Evolutionary conservation across 2,888 invertebrate genomes (phyloP), one percentile per base, ranked within the genome.

Genomic region (Metopia argyrocephala): DNA sequence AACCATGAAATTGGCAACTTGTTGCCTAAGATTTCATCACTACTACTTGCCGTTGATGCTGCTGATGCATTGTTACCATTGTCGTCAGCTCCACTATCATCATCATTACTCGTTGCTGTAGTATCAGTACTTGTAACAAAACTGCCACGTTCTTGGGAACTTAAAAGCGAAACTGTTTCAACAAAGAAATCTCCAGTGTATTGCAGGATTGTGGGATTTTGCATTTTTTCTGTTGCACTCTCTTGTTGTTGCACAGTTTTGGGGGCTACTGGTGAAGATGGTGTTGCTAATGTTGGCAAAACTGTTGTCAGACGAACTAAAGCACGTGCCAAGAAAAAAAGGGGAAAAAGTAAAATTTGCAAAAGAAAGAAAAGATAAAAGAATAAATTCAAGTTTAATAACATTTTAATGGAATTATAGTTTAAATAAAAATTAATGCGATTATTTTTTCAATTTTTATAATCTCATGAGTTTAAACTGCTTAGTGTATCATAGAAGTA

Each of bases 1-100:
- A 86, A 84, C 85, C 85, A 86, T 84, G 86, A 85, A 82, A 86
- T 84, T 84, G 87, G 86, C 85, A 86, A 86, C 86, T 86, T 87
- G 86, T 87, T 87, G 85, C 86, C 84, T 50, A 83, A 79, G 75
- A 82, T 73, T 79, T 86, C 84, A 65, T 86, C 84, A 65, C 84
- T 84, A 66, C 52, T 71, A n/a, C 48, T 38, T 52, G 23, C 62
- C 54, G 5, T 21, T 31, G 25, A 28, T 54, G 4, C 20, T 65
- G 1, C 59, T n/a, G n/a, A n/a, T 38, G 38, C 38, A 38, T 12
- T 38, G 38, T 38, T 31, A 56, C 25, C 38, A 38, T 6, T 20
- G 48, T 48, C 20, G n/a, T n/a, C 48, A 18, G 48, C 6, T 6
- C 18, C 46, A 52, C 52, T 18, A 45, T 45, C 45, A 28, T n/a